phyloP scores from a whole-genome alignment of 2,888 invertebrate species.

The Hemaris fuciformis region DNA sequence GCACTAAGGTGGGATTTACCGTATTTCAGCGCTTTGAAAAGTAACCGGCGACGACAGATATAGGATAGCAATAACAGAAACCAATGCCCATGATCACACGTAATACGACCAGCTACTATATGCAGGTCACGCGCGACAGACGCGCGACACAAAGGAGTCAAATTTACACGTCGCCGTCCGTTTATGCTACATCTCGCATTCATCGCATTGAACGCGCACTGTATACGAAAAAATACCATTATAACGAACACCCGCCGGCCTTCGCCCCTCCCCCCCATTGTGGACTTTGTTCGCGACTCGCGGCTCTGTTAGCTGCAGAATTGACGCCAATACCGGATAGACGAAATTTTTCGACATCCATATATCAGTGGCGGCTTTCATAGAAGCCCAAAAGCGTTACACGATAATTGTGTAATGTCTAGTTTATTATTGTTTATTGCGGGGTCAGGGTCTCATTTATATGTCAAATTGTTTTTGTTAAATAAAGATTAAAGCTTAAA shows the following conservation, averaged over 20 bases:
- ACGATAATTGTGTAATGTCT: too few species aligned
- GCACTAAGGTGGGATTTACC: too few species aligned
- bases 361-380: too few species aligned
- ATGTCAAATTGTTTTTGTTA: too few species aligned
- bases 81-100: background rate
- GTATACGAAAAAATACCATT: constrained; percentile 79
- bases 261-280: constrained; percentile 43
- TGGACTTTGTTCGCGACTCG: constrained; percentile 3
- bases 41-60: too few species aligned
- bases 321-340: too few species aligned
- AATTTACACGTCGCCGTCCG: constrained; percentile 79
- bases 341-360: too few species aligned
- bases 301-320: background rate
- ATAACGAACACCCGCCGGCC: constrained; percentile 51
- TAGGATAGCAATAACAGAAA: background rate
- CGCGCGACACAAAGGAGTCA: constrained; percentile 72
- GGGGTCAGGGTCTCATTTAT: too few species aligned
- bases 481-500: too few species aligned
- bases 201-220: constrained; percentile 62
- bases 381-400: too few species aligned
- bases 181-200: constrained; percentile 77
- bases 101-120: constrained; percentile 28
- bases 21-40: too few species aligned
- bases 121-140: constrained; percentile 68
- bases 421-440: too few species aligned